Evolutionary conservation across 2,888 invertebrate species (phyloP).

Genomic region (Petrolisthes manimaculis): DNA sequence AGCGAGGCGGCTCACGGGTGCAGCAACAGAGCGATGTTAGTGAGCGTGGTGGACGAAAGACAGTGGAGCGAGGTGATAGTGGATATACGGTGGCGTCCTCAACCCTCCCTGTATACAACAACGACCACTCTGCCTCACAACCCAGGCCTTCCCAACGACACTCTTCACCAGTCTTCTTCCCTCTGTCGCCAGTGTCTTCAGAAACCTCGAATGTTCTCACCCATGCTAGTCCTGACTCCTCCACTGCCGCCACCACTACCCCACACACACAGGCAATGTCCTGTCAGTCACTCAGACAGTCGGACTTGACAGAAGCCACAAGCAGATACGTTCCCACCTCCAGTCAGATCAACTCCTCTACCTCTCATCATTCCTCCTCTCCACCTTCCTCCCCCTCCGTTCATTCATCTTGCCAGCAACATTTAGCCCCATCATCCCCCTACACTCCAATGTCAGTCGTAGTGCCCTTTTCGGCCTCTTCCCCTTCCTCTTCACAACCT

Average conservation of each 20-base stretch:
- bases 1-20: background rate
- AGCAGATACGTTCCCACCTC: no score
- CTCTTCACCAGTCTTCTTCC: background rate
- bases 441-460: constrained; percentile 23
- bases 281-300: no score
- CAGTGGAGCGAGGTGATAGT: background rate
- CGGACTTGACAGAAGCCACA: no score
- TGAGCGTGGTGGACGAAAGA: background rate
- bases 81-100: background rate
- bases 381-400: background rate
- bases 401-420: background rate
- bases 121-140: background rate
- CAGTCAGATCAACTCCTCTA: background rate
- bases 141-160: background rate
- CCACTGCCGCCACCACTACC: background rate
- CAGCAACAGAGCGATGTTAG: background rate
- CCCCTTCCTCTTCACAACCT: background rate
- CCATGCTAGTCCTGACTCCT: background rate
- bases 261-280: background rate
- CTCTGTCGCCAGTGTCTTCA: no score
- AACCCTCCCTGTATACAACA: background rate
- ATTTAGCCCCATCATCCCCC: background rate
- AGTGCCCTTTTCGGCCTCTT: constrained; percentile 8
- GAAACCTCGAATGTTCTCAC: background rate
- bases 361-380: background rate